Evolutionary conservation across 2,797 vertebrate species (phyloP), one percentile per base, ranked within the genome.

Genomic region (Zonotrichia albicollis): DNA sequence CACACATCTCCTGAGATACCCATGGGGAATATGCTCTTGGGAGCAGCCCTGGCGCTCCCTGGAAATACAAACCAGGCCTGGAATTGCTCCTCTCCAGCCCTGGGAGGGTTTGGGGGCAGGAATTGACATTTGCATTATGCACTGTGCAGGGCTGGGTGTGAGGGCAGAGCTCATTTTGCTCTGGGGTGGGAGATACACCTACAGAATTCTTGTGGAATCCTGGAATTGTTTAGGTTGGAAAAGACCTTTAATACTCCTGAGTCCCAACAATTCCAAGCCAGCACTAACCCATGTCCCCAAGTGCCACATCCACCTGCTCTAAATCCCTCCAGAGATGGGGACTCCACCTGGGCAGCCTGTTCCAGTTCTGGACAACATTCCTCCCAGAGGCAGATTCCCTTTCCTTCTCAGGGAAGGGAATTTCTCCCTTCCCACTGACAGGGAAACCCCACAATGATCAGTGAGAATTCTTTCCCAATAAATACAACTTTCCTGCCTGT

Each of bases 1-100:
- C 22, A 38, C 64, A 58, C 36, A 66, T 82, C 84, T 96, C 79
- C 84, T 3, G 20, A 94, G 90, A 61, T 19, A 91, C 86, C 81
- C 90, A 57, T 2, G 29, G 76, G 78, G 89, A 53, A 7, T 55
- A 18, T 1, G 4, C 46, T 64, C 46, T 34, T 48, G 61, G 91
- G 89, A 94, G 54, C 19, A 71, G 77, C 85, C 48, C 60, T 8
- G 17, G 51, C 30, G 81, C 20, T 76, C 71, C 48, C 42, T 87
- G 64, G 53, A 85, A 91, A 64, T 32, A 58, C 36, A 65, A 91
- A 64, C 27, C 34, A 53, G 21, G 22, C 13, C 42, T 42, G 50
- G 55, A 68, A 61, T 3, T 5, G 40, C 34, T 85, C 8, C 12
- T 38, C 4, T 55, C 17, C 61, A 55, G 0, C 20, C 14, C 36